A percentile compares a stretch with the other conserved stretches of the same genome.
Evolutionary conservation across 2,113 vertebrate genomes (phyloP).

Genomic region (Panthera leo): DNA sequence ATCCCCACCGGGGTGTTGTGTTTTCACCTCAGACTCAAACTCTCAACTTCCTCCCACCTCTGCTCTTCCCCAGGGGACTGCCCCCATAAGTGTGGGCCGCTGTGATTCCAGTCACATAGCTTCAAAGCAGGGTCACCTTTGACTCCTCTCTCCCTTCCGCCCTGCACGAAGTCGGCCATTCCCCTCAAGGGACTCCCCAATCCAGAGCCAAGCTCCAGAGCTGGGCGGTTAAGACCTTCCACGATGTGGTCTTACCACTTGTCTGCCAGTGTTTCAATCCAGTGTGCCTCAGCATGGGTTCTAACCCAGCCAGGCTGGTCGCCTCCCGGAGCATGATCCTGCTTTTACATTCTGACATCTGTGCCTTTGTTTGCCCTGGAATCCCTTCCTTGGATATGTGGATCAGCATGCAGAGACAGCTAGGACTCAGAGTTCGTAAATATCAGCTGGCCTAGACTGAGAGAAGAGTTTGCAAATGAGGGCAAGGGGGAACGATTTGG

Average conservation of each 20-base stretch:
- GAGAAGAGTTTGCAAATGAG: not conserved
- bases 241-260: not conserved
- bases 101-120: not conserved
- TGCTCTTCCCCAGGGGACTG: not conserved
- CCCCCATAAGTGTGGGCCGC: not conserved
- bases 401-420: not conserved
- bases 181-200: accelerated
- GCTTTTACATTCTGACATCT: not conserved
- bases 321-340: not conserved
- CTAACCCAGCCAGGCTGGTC: not conserved
- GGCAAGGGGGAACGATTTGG: not conserved
- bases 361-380: not conserved
- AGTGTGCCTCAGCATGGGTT: not conserved
- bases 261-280: not conserved
- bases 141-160: not conserved
- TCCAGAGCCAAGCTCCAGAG: not conserved
- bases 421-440: not conserved
- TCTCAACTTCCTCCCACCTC: not conserved
- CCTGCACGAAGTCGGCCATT: not conserved
- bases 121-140: not conserved
- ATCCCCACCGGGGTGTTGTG: not conserved
- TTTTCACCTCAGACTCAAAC: not conserved
- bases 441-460: not conserved
- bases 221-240: not conserved
- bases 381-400: not conserved